Conservation (phyloP, 1,140 invertebrate species). For the Venustaconcha ellipsiformis region DNA sequence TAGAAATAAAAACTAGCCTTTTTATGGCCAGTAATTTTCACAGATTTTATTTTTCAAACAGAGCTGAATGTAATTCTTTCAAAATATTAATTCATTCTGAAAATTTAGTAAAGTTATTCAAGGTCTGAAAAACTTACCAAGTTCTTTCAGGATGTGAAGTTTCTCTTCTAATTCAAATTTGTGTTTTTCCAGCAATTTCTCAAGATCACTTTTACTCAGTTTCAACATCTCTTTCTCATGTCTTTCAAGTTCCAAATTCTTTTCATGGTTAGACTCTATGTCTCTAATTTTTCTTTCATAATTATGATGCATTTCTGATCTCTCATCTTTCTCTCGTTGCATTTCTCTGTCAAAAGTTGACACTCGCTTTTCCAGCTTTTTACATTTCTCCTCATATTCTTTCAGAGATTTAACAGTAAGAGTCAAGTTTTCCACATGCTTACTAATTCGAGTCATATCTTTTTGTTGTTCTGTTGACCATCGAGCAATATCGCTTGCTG, state of each 20-base stretch:
- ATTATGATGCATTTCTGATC: constrained; percentile 48
- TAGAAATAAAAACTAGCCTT: too few species aligned
- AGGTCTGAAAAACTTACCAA: constrained; percentile 39
- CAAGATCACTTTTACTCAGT: constrained; percentile 20
- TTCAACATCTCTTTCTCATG: constrained; percentile 36
- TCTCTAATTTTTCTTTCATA: constrained; percentile 59
- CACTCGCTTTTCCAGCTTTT: constrained; percentile 54
- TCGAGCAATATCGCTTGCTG: constrained; percentile 57
- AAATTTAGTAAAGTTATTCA: not conserved
- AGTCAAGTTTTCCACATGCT: constrained; percentile 53
- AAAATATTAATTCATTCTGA: not conserved
- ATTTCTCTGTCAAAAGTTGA: constrained; percentile 52
- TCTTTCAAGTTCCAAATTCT: constrained; percentile 44
- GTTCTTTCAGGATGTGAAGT: constrained; percentile 34
- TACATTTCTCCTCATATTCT: constrained; percentile 44
- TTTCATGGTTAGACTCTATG: constrained; percentile 40
- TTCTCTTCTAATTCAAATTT: constrained; percentile 28
- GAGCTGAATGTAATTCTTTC: too few species aligned
- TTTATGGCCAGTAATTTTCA: too few species aligned
- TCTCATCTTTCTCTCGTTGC: constrained; percentile 55
- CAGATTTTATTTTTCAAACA: too few species aligned
- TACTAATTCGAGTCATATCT: constrained; percentile 59
- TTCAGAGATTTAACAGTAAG: constrained; percentile 55
- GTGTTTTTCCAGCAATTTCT: constrained; percentile 38
- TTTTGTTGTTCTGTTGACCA: constrained; percentile 65